Evolutionary conservation across 2,113 vertebrate genomes (phyloP).

Genomic region (Amazona guildingii): DNA sequence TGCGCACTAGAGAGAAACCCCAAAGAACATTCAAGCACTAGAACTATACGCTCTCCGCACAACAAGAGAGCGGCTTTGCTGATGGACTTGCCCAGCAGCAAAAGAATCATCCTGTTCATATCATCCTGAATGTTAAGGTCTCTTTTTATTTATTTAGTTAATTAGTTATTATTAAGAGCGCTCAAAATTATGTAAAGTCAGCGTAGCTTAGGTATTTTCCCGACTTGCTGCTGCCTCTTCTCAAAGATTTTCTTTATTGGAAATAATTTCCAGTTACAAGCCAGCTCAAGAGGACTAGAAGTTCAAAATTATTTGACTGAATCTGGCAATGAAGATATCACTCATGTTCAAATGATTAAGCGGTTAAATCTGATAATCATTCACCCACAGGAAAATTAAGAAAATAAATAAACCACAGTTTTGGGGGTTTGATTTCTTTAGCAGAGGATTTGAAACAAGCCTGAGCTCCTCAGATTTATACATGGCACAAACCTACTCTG

Average conservation of each 20-base stretch:
- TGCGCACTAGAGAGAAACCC: fast-evolving
- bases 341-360: not conserved
- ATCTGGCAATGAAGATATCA: not conserved
- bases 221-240: not conserved
- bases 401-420: not conserved
- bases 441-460: not conserved
- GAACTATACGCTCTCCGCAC: fast-evolving
- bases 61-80: not conserved
- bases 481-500: not conserved
- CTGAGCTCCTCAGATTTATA: not conserved
- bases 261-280: not conserved
- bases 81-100: fast-evolving
- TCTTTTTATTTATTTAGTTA: not conserved
- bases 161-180: not conserved
- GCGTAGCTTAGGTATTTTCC: not conserved
- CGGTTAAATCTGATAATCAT: not conserved
- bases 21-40: not conserved
- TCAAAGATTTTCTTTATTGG: not conserved
- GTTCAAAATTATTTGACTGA: not conserved
- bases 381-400: not conserved
- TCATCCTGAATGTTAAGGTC: not conserved
- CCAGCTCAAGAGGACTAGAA: not conserved
- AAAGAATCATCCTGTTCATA: not conserved
- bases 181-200: not conserved
- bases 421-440: not conserved